Evolutionary conservation across 1,140 invertebrate genomes (phyloP), one percentile per base, ranked within the genome.

Genomic region (Nebria ingens): DNA sequence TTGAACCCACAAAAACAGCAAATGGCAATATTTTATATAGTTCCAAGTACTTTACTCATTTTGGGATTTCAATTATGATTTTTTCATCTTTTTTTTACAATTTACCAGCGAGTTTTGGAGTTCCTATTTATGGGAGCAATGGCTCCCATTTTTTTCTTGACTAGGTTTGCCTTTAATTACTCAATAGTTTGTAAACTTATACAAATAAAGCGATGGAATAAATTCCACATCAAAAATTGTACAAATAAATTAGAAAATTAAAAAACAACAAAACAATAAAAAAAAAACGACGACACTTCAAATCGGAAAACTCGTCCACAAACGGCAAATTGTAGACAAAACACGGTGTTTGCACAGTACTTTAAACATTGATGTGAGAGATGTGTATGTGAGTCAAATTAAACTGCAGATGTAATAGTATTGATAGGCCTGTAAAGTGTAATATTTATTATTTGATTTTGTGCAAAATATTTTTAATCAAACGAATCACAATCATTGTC

Each of bases 71-170:
- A 51, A 15, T 53, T 53, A 53, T 53, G 21, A 9, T 53, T 45
- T 45, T 45, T 57, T 54, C 49, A 63, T 64, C 65, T 66, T 59
- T 61, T 66, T 69, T 68, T 71, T 71, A 71, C 62, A 66, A 68
- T 67, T 66, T 70, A 71, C 68, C 65, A 71, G 69, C 69, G 69
- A 71, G 69, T 71, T 68, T 71, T 68, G 68, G 65, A 71, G 69
- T 71, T 71, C 69, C 69, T 71, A 69, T 70, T 59, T 56, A 63
- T 66, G 64, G 64, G 62, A n/a, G 62, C 59, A 21, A 50, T 17
- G 21, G 4, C 53, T 57, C 57, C 56, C 45, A 40, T 57, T 62
- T 56, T 57, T 61, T 56, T 64, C 64, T 67, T 71, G 68, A 71
- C 67, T 71, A 71, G 68, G 64, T 66, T 69, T 59, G 65, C 63